Percentiles rank a stretch among this genome's conserved stretches.
Conservation (phyloP, 1,140 invertebrate genomes). For the Acromyrmex charruanus region DNA sequence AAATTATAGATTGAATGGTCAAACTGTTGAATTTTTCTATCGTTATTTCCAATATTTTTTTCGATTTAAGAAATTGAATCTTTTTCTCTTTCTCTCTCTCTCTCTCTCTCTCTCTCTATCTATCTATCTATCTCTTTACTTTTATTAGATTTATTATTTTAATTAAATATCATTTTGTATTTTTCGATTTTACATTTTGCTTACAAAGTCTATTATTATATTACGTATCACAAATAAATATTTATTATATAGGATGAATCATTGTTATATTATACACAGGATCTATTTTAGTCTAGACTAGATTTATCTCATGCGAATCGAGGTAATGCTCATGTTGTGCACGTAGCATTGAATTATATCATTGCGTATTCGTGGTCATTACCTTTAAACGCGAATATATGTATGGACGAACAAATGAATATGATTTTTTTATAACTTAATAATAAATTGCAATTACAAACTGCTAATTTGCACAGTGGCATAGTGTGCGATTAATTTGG, state of each 20-base stretch:
- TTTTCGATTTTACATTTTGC: neutral
- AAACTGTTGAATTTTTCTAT: neutral
- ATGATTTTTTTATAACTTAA: conserved; percentile 8
- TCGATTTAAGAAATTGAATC: neutral
- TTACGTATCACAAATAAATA: too few species aligned
- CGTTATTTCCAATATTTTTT: neutral
- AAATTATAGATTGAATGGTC: neutral
- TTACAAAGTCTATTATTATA: neutral
- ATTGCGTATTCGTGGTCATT: neutral
- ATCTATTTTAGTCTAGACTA: conserved; percentile 18
- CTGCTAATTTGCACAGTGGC: neutral
- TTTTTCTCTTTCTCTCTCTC: neutral
- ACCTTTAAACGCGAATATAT: neutral
- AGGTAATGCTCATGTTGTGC: conserved; percentile 25
- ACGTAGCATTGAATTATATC: conserved; percentile 15
- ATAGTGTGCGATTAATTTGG: conserved; percentile 9
- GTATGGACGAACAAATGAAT: neutral
- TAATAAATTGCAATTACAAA: conserved; percentile 13
- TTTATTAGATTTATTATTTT: conserved; percentile 12
- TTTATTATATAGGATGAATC: neutral
- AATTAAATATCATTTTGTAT: neutral
- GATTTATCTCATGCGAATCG: conserved; percentile 34
- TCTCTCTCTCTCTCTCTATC: neutral
- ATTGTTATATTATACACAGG: conserved; percentile 24
- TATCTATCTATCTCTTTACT: neutral